These are phyloP conservation scores for Leuctra nigra DNA, from an alignment of 2,888 invertebrate genomes.

Conservation along the genomic window DNA sequence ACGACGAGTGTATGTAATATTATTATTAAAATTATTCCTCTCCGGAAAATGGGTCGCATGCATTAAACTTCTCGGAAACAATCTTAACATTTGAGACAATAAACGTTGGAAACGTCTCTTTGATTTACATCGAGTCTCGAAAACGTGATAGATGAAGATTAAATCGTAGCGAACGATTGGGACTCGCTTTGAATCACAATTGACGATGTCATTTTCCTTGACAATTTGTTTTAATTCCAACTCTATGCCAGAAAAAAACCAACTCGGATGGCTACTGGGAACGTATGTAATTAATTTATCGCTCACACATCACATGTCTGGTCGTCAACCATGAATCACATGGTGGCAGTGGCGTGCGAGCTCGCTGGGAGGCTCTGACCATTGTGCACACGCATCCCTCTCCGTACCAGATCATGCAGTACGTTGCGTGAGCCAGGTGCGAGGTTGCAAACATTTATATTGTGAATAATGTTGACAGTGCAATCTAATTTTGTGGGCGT, in stretches of 20 bases:
- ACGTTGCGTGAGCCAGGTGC: no score
- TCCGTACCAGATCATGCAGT: no score
- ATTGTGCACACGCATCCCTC: no score
- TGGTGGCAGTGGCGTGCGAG: no score
- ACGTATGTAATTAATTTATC: constrained; percentile 24
- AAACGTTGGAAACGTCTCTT: constrained; percentile 7
- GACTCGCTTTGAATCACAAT: constrained; percentile 6
- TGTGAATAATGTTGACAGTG: no score
- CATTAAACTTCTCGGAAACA: constrained; percentile 11
- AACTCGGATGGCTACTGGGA: background rate
- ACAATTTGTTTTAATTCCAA: constrained; percentile 16
- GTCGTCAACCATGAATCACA: constrained; percentile 25
- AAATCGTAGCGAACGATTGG: constrained; percentile 10
- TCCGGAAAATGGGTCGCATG: constrained; percentile 6
- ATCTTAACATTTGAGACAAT: constrained; percentile 6
- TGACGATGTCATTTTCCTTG: constrained; percentile 17
- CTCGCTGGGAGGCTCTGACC: no score
- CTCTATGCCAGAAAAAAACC: background rate
- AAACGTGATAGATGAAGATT: constrained; percentile 16
- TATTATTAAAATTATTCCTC: constrained; percentile 12
- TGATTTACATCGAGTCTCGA: constrained; percentile 7
- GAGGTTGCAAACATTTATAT: no score
- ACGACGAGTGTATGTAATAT: background rate
- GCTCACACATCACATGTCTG: constrained; percentile 13
- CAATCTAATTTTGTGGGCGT: no score